Percentiles rank a stretch among this genome's conserved stretches.
These are phyloP conservation scores for Puntigrus tetrazona DNA, from an alignment of 2,113 vertebrate species.

Conservation along the genomic window DNA sequence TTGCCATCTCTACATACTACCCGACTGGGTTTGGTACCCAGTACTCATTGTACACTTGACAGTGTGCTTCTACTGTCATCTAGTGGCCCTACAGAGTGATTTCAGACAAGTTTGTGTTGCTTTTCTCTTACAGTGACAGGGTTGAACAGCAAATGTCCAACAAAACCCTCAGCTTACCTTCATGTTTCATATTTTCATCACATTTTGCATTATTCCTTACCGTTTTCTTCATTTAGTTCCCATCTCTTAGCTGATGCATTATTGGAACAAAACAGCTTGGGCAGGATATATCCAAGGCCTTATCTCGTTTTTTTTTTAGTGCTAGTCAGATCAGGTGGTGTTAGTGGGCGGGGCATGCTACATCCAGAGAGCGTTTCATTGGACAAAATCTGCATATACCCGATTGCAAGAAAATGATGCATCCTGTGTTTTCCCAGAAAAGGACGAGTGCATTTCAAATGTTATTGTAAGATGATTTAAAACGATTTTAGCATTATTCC, in stretches of 20 bases:
- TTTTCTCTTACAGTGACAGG: not conserved
- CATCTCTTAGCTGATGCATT: not conserved
- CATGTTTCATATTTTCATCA: not conserved
- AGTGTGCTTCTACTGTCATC: conserved; percentile 48
- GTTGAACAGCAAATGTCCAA: not conserved
- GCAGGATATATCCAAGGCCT: not conserved
- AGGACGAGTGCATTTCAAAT: too few species aligned
- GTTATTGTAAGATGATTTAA: not conserved
- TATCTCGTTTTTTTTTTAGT: too few species aligned
- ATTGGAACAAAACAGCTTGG: not conserved
- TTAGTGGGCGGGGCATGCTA: not conserved
- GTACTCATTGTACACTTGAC: not conserved
- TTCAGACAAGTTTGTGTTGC: not conserved
- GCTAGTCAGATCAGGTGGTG: not conserved
- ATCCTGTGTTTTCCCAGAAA: not conserved
- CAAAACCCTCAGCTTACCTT: not conserved
- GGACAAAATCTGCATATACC: not conserved
- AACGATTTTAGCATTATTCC: not conserved
- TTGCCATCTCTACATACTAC: not conserved
- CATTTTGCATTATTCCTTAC: not conserved
- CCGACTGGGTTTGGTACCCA: too few species aligned
- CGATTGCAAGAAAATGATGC: not conserved
- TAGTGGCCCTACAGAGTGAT: conserved; percentile 14
- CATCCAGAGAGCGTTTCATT: not conserved
- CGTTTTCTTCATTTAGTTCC: not conserved